Base-by-base conservation (phyloP, 53 echinoderm and acorn worm genomes). In the Arbacia lixula region DNA sequence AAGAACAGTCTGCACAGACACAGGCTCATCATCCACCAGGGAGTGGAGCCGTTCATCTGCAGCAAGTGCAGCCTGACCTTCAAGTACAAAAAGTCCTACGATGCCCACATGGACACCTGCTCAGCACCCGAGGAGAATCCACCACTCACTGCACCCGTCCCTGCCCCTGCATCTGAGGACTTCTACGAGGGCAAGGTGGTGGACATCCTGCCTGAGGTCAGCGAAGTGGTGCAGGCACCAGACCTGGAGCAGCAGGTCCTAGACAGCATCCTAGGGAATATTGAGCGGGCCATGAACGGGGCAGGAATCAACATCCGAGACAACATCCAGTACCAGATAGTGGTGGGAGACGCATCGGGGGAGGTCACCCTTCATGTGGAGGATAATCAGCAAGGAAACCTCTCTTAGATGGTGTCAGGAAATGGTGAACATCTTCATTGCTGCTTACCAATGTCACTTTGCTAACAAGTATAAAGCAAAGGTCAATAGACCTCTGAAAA, bases 21-120 rank as follows among this genome's bases (percentile, higher is more conserved):
- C 82, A 81, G 46, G 6, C 82, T 81, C 3, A 81, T 81, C 39
- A 81, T 81, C 14, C 82, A 81, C 46, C 29, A 33, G n/a, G 82
- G 82, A 43, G 50, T 81, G 24, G 82, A 81, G 33, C 82, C 82
- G 30, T 81, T 64, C 82, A 81, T 81, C 16, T 81, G 82, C 17
- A 49, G 31, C 3, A 63, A 34, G 32, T 81, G 82, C 32, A 50
- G 64, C 49, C 32, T 81, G 32, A 81, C 82, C 17, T 81, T 81
- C 64, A 81, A 81, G 49, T 81, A 81, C 33, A 29, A 63, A 16
- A 81, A 81, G 41, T 30, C 82, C 16, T 46, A 19, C 8, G 27
- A 43, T 30, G 33, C 49, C 38, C 82, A 81, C 42, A 21, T 32
- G 20, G 37, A 58, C 5, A 35, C 12, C 12, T 78, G 74, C 30